Evolutionary conservation across 1,140 invertebrate species (phyloP), one percentile per base, ranked within the genome.

Genomic region (Achatina immaculata): DNA sequence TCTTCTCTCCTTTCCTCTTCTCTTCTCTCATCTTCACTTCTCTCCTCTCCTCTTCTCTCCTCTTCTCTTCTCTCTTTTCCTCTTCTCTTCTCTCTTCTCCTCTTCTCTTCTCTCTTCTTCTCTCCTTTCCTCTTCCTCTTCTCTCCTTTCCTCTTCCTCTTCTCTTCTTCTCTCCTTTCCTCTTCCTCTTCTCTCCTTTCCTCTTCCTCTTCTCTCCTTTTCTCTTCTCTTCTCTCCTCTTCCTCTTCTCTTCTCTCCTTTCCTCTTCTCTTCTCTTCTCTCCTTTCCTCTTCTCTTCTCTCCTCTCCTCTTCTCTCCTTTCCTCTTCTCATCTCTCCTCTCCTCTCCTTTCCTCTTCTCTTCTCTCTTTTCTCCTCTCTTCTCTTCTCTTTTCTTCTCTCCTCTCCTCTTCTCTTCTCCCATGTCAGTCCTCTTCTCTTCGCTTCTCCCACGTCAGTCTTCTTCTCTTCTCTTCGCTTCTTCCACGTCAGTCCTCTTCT

Each of bases 101-200:
- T 16, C 14, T 16, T 55, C n/a, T n/a, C 14, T 14, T 14, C 14
- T 55, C n/a, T n/a, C 14, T 55, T 55, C 14, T 14, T 14, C 14
- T 55, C n/a, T 55, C n/a, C 14, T 14, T n/a, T 55, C 51, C n/a
- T 55, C 14, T 16, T 16, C 14, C 14, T 40, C 48, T 19, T 19
- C 38, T 42, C 11, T 74, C 11, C 14, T 45, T 11, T 21, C 11
- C 21, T 16, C 21, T 11, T 21, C 24, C 31, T 11, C 14, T 31
- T n/a, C 21, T 69, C 66, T 69, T 34, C 31, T 14, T 34, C 66
- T 69, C 34, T 69, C 66, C 31, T 31, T 69, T 38, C 40, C 69
- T 72, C 69, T 72, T 38, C 40, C 69, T 72, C 69, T 72, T n/a
- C 40, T 38, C 40, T 38, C 40, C 69, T 72, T 38, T 72, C 14